Conservation (phyloP, 1,140 invertebrate species). For the Lepidurus packardi region DNA sequence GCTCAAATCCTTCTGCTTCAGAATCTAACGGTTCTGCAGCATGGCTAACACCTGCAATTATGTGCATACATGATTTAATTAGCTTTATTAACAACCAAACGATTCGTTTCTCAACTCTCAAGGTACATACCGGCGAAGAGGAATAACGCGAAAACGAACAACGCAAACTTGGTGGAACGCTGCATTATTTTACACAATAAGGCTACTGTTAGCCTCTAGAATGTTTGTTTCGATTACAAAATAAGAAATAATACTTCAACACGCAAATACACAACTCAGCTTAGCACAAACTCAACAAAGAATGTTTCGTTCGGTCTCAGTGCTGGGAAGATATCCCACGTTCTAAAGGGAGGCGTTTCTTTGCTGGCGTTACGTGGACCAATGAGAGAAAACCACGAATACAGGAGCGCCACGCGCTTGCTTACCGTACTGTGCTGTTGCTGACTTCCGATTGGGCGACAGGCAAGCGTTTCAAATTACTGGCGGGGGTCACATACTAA, state of each 20-base stretch:
- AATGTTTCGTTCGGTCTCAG: not conserved
- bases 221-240: not conserved
- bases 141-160: conserved; percentile 28
- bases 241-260: not conserved
- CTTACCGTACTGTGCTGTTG: not conserved
- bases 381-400: conserved; percentile 27
- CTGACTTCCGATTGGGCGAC: not conserved
- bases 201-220: not conserved
- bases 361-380: not conserved
- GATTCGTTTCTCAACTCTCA: not conserved
- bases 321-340: not conserved
- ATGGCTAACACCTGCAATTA: conserved; percentile 26
- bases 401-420: not conserved
- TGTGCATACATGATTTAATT: not conserved
- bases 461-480: not conserved
- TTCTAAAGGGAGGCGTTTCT: not conserved
- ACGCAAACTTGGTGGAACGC: conserved; percentile 31
- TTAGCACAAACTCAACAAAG: not conserved
- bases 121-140: conserved; percentile 29
- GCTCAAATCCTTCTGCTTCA: conserved; percentile 33
- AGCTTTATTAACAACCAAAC: not conserved
- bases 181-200: conserved; percentile 22
- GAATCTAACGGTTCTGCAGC: conserved; percentile 29
- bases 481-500: not conserved
- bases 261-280: not conserved